These are phyloP conservation scores for Pollenia labialis DNA, from an alignment of 2,888 invertebrate species.

Conservation along the genomic window DNA sequence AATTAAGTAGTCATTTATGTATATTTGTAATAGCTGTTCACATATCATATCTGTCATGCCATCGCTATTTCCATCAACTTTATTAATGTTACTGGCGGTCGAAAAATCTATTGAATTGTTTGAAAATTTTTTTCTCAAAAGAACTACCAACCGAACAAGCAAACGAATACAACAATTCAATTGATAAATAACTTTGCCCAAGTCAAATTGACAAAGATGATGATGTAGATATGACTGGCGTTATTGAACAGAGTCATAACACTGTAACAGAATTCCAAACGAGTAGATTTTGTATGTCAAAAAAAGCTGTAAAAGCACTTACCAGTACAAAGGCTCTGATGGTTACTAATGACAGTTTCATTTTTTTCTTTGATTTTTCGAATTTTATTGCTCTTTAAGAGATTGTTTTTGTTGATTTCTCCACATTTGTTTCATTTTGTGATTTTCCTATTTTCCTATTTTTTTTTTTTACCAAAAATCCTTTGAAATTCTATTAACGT, in stretches of 20 bases:
- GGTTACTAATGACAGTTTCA: slow-evolving; percentile 8
- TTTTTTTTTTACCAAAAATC: slow-evolving; percentile 26
- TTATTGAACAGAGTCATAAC: slow-evolving; percentile 32
- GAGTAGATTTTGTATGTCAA: background rate
- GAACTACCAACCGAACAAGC: background rate
- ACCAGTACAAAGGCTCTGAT: background rate
- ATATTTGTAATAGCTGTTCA: slow-evolving; percentile 40
- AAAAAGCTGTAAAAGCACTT: background rate
- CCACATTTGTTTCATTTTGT: slow-evolving; percentile 11
- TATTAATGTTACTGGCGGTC: slow-evolving; percentile 38
- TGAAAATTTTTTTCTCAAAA: slow-evolving; percentile 21
- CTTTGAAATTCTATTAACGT: slow-evolving; percentile 72
- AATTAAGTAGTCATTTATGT: background rate
- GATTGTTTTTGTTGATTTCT: background rate
- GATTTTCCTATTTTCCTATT: background rate
- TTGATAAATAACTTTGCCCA: slow-evolving; percentile 67
- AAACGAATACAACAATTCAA: slow-evolving; percentile 54
- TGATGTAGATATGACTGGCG: slow-evolving; percentile 17
- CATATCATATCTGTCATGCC: slow-evolving; percentile 38
- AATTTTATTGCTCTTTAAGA: slow-evolving; percentile 14
- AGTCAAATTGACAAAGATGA: slow-evolving; percentile 38
- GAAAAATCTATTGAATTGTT: slow-evolving; percentile 55
- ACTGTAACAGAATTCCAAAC: slow-evolving; percentile 28
- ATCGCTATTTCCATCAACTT: slow-evolving; percentile 30
- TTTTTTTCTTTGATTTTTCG: background rate